phyloP scores from a whole-genome alignment of 2,888 invertebrate species.

The Caenorhabditis wallacei region DNA sequence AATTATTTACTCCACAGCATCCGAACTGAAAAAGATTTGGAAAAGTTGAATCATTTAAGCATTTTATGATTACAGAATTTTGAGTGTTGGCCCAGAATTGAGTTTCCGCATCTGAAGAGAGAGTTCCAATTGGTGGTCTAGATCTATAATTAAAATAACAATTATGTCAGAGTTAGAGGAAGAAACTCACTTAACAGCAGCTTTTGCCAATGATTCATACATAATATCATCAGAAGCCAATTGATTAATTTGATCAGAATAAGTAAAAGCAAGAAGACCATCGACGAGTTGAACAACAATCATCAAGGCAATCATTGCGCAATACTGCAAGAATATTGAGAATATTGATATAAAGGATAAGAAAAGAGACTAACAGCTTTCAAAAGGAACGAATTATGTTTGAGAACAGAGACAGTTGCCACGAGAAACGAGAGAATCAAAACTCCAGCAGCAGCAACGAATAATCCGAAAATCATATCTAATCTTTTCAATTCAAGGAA shows the following conservation, averaged over 20 bases:
- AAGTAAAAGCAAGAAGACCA: constrained; percentile 71
- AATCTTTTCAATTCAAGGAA: constrained; percentile 69
- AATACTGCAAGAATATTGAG: constrained; percentile 65
- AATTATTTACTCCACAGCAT: constrained; percentile 67
- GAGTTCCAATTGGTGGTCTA: constrained; percentile 22
- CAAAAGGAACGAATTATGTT: constrained; percentile 63
- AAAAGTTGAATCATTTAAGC: too few species aligned
- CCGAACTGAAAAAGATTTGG: constrained; percentile 63
- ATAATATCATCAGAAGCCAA: constrained; percentile 66
- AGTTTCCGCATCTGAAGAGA: constrained; percentile 52
- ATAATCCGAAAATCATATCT: constrained; percentile 71
- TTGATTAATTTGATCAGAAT: constrained; percentile 69
- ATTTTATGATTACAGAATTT: constrained; percentile 39
- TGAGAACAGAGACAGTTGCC: constrained; percentile 55
- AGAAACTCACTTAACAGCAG: constrained; percentile 43
- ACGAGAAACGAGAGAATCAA: constrained; percentile 66
- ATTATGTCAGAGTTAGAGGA: neutral
- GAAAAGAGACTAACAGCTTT: constrained; percentile 51
- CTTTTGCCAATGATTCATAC: constrained; percentile 59
- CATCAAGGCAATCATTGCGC: constrained; percentile 69
- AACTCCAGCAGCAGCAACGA: constrained; percentile 68
- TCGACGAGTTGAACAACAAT: constrained; percentile 70
- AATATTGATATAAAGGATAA: too few species aligned
- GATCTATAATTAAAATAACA: constrained; percentile 14
- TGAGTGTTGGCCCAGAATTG: constrained; percentile 72